Percentiles rank a stretch among this genome's conserved stretches.
phyloP scores from a whole-genome alignment of 2,888 invertebrate species.

The Ophion costatus region DNA sequence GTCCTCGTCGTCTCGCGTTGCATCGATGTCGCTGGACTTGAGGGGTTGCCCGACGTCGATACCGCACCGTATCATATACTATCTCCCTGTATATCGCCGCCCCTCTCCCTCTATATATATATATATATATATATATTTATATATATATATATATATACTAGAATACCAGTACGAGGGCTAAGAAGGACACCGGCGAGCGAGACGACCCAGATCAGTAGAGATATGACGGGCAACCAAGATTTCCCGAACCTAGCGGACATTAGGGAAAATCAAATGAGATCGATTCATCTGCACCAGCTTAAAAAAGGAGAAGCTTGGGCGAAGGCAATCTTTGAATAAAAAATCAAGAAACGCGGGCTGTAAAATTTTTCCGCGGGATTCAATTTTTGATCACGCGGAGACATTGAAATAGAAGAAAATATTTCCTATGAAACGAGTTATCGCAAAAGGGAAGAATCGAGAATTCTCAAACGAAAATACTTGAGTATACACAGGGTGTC shows the following conservation, averaged over 20 bases:
- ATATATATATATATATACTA: background rate
- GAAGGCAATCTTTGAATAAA: background rate
- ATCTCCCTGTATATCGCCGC: constrained; percentile 12
- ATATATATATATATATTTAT: too few species aligned
- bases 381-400: too few species aligned
- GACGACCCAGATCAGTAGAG: constrained; percentile 48
- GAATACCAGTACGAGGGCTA: constrained; percentile 29
- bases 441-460: too few species aligned
- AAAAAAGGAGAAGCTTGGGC: background rate
- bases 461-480: too few species aligned
- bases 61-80: constrained; percentile 35
- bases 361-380: too few species aligned
- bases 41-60: constrained; percentile 62
- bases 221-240: constrained; percentile 23
- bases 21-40: constrained; percentile 65
- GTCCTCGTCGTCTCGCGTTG: constrained; percentile 52
- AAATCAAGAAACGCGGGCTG: background rate
- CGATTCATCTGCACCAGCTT: background rate
- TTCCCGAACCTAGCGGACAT: background rate
- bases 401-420: too few species aligned
- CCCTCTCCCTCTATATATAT: background rate
- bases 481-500: too few species aligned
- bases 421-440: too few species aligned
- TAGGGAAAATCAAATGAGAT: background rate
- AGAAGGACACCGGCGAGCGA: constrained; percentile 32